Base-by-base conservation (phyloP, 2,113 vertebrate species). In the Coturnix japonica region DNA sequence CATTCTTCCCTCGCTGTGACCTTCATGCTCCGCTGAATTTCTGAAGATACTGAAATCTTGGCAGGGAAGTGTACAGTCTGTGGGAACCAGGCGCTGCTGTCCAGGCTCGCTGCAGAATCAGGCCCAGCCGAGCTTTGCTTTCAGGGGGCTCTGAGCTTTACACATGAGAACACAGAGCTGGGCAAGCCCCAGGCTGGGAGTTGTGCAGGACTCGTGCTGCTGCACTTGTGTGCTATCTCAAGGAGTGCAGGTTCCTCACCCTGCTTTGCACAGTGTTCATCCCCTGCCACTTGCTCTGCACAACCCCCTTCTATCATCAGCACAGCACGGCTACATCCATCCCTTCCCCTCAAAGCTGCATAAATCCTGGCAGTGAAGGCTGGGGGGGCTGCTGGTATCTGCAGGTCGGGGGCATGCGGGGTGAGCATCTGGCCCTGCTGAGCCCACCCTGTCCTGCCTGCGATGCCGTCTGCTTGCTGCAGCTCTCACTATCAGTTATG, bases 31-130 rank as follows among this genome's bases (percentile, higher is more conserved):
- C 89, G 81, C 43, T 97, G 93, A 61, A 89, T 97, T 97, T 96
- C 95, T 97, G 96, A 97, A 97, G 97, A 97, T 95, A 96, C 94
- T 90, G 92, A 97, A 95, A 96, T 96, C 96, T 97, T 97, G 97
- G 97, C 97, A 97, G 96, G 96, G 93, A 97, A 97, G 94, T 91
- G 84, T 89, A 85, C 91, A 93, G 96, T 95, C 94, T 97, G 97
- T 97, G 97, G 96, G 97, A 97, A 97, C 93, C 85, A 93, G 92
- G 94, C 96, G 94, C 93, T 1, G 25, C 89, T 17, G 56, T 60
- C 81, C 46, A 2, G 70, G 87, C 81, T 84, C 1, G 1, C 93
- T 92, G 94, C n/a, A 95, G 94, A 96, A 91, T 85, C 61, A 71
- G 94, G 91, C 49, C 86, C 83, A 67, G 92, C 22, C 3, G 7